These are phyloP conservation scores for Bubo bubo DNA, from an alignment of 2,113 vertebrate genomes.

Conservation along the genomic window DNA sequence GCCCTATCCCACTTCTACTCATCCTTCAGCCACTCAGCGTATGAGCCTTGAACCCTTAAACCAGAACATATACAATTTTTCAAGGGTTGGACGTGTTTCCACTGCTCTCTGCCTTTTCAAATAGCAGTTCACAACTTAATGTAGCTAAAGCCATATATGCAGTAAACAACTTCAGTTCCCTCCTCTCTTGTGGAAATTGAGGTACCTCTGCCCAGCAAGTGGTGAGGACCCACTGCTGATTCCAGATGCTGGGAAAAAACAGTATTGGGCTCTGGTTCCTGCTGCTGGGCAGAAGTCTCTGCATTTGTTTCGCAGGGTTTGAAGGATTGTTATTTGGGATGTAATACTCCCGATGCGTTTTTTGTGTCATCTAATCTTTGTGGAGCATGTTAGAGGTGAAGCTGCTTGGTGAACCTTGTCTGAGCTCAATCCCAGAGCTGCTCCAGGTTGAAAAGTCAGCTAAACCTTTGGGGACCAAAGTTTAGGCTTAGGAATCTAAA, in stretches of 20 bases:
- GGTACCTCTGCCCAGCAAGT: not conserved
- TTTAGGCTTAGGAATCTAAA: not conserved
- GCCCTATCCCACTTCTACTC: not conserved
- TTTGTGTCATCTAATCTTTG: not conserved
- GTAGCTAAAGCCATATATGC: not conserved
- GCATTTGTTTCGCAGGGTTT: not conserved
- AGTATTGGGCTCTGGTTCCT: not conserved
- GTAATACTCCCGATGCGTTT: not conserved
- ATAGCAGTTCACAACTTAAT: not conserved
- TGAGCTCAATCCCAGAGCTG: not conserved
- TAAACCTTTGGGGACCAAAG: not conserved
- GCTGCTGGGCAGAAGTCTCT: not conserved
- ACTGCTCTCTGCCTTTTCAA: not conserved
- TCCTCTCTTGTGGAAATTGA: not conserved
- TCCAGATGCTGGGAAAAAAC: not conserved
- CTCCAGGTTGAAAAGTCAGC: not conserved
- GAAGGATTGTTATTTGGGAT: not conserved
- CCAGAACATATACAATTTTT: rapidly evolving
- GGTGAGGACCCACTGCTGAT: not conserved
- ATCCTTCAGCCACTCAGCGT: not conserved
- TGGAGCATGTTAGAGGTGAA: not conserved
- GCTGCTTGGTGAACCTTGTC: not conserved
- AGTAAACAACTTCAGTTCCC: not conserved
- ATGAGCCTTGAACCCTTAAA: not conserved
- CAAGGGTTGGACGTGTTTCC: not conserved